phyloP scores from a whole-genome alignment of 2,888 invertebrate species.

The Agrilus biguttatus region DNA sequence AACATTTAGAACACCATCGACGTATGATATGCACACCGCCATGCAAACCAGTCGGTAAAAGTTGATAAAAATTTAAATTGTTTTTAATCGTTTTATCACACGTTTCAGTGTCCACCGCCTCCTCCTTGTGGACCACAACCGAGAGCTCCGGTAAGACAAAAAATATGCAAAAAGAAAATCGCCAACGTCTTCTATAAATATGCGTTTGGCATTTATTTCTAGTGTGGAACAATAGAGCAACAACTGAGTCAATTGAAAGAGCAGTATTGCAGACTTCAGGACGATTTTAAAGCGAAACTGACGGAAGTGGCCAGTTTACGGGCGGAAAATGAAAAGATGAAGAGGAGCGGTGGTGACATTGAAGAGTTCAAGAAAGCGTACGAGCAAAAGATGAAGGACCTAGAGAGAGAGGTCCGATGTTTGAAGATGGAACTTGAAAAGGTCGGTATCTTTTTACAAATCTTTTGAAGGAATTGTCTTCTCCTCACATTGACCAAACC shows the following conservation, averaged over 20 bases:
- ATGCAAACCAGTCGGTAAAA: constrained; percentile 14
- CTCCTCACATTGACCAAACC: no score
- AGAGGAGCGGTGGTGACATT: constrained; percentile 28
- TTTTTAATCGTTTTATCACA: not conserved
- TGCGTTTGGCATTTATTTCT: not conserved
- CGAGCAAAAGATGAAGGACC: constrained; percentile 43
- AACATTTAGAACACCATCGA: constrained; percentile 33
- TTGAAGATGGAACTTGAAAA: constrained; percentile 28
- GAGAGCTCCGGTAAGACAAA: constrained; percentile 11
- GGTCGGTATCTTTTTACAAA: constrained; percentile 9
- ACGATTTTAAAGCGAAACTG: constrained; percentile 52
- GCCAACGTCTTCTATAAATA: constrained; percentile 1
- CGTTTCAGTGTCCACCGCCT: constrained; percentile 7
- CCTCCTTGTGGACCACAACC: constrained; percentile 23
- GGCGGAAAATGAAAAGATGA: constrained; percentile 36
- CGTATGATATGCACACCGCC: constrained; percentile 23
- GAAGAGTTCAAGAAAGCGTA: constrained; percentile 37
- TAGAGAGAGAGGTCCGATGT: constrained; percentile 36
- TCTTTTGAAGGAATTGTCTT: no score
- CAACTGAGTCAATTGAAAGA: constrained; percentile 44
- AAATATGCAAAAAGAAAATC: constrained; percentile 1
- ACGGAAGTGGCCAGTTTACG: constrained; percentile 45
- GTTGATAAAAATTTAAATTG: not conserved
- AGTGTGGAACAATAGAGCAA: constrained; percentile 30
- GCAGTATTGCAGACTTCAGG: constrained; percentile 47